Evolutionary conservation across 2,113 vertebrate genomes (phyloP).

Genomic region (Aegypius monachus): DNA sequence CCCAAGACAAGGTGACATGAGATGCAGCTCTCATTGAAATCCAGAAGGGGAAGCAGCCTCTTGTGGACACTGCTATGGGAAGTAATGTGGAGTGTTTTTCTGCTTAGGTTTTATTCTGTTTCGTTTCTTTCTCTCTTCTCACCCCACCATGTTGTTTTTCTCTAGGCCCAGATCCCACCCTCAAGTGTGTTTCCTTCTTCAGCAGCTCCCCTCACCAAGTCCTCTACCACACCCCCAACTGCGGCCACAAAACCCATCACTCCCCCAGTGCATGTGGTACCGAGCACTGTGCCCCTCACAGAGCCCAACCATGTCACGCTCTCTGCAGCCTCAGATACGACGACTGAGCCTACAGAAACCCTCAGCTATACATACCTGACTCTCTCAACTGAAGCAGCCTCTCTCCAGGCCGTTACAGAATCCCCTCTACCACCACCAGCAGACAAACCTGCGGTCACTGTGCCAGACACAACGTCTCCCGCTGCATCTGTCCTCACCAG

Average conservation of each 20-base stretch:
- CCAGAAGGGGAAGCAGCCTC: not conserved
- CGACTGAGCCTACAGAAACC: not conserved
- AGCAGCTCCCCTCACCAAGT: constrained; percentile 55
- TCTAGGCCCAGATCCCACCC: constrained; percentile 64
- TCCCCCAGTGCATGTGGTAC: not conserved
- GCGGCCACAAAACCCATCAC: constrained; percentile 3
- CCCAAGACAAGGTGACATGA: not conserved
- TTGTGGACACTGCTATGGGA: not conserved
- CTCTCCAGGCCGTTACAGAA: constrained; percentile 24
- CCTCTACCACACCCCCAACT: not conserved
- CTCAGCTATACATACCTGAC: not conserved
- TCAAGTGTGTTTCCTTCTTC: constrained; percentile 54
- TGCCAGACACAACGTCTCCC: constrained; percentile 32
- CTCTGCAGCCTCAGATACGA: not conserved
- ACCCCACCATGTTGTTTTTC: not conserved
- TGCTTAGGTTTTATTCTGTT: constrained; percentile 6
- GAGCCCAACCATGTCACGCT: constrained; percentile 13
- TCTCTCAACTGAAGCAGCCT: not conserved
- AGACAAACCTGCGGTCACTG: constrained; percentile 53
- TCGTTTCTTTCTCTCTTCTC: not conserved
- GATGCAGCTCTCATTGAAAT: not conserved
- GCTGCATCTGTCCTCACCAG: not conserved
- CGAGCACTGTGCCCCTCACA: constrained; percentile 26
- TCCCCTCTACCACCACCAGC: constrained; percentile 41
- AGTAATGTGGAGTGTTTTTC: not conserved